Evolutionary conservation across 2,888 invertebrate genomes (phyloP).

Genomic region (Papilio protenor): DNA sequence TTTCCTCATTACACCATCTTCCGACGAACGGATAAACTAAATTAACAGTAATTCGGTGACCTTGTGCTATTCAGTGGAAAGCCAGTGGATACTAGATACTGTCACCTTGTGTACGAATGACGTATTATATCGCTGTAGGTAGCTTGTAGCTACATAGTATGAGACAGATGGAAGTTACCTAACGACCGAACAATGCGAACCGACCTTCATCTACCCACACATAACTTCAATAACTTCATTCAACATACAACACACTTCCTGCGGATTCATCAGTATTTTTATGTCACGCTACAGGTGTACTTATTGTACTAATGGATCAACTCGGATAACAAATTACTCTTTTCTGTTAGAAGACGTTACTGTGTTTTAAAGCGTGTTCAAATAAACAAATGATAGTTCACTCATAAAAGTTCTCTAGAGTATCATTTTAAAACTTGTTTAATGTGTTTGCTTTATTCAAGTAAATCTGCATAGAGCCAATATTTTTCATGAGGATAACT

Average conservation of each 20-base stretch:
- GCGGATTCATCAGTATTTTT: conserved; percentile 24
- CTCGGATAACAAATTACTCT: not conserved
- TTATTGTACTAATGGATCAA: not conserved
- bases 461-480: too few species aligned
- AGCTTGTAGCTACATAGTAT: conserved; percentile 17
- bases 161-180: conserved; percentile 41
- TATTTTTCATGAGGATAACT: not conserved
- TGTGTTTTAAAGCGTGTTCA: not conserved
- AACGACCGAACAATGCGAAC: conserved; percentile 41
- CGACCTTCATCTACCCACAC: conserved; percentile 40
- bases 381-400: not conserved
- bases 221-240: conserved; percentile 40
- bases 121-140: conserved; percentile 24
- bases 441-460: not conserved
- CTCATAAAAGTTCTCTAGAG: not conserved
- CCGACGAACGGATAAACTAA: conserved; percentile 17
- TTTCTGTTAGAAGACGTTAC: not conserved
- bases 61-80: conserved; percentile 35
- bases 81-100: conserved; percentile 36
- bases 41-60: conserved; percentile 34
- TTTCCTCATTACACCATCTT: not conserved
- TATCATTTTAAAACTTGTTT: not conserved
- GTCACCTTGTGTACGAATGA: conserved; percentile 40
- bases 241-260: conserved; percentile 17
- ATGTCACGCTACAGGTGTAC: not conserved